Evolutionary conservation across 2,888 invertebrate species (phyloP).

Genomic region (Anaspis maculata): DNA sequence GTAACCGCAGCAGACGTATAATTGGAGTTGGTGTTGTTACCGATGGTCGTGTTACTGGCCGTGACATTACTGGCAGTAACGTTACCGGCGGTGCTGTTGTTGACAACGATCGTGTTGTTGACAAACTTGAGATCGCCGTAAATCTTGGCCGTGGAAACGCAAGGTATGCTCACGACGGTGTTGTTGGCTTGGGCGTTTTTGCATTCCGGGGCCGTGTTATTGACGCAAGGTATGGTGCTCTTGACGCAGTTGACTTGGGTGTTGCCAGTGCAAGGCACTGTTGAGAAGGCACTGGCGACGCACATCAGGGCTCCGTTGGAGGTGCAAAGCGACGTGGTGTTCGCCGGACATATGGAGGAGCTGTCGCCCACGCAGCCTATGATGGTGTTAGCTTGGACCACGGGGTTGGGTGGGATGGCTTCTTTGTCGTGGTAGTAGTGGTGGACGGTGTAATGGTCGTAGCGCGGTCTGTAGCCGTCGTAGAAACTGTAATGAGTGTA

Average conservation of each 20-base stretch:
- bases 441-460: slow-evolving; percentile 35
- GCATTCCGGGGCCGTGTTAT: slow-evolving; percentile 30
- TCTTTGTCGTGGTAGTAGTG: slow-evolving; percentile 37
- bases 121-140: slow-evolving; percentile 12
- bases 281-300: slow-evolving; percentile 32
- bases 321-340: slow-evolving; percentile 36
- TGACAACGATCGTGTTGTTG: slow-evolving; percentile 14
- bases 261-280: slow-evolving; percentile 31
- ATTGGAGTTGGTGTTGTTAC: not conserved
- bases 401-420: slow-evolving; percentile 23
- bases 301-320: slow-evolving; percentile 38
- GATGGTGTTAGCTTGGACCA: slow-evolving; percentile 33
- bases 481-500: slow-evolving; percentile 23
- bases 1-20: not conserved
- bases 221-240: slow-evolving; percentile 32
- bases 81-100: slow-evolving; percentile 7
- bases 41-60: slow-evolving; percentile 1
- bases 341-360: slow-evolving; percentile 32
- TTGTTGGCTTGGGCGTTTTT: slow-evolving; percentile 22
- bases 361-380: slow-evolving; percentile 33
- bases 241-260: slow-evolving; percentile 30
- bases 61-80: slow-evolving; percentile 7
- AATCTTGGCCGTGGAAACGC: slow-evolving; percentile 31
- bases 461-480: slow-evolving; percentile 27
- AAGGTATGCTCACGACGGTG: slow-evolving; percentile 29